phyloP scores from a whole-genome alignment of 2,797 vertebrate genomes.

The Glyptemys insculpta region DNA sequence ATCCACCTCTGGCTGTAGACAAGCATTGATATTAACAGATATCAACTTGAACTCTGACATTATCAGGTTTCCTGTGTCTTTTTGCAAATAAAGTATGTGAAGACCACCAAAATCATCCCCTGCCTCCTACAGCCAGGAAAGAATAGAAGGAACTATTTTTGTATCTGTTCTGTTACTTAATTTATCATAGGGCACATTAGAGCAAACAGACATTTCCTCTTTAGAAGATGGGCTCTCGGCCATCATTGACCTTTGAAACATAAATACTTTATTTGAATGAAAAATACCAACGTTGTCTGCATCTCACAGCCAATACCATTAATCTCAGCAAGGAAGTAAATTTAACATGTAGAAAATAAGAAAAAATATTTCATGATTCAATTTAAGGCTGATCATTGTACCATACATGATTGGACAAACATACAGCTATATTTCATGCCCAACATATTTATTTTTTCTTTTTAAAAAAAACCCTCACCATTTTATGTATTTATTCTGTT shows the following conservation, averaged over 20 bases:
- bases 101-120: neutral
- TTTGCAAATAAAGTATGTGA: neutral
- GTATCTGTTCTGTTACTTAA: fast-evolving
- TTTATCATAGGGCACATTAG: neutral
- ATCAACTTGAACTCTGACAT: fast-evolving
- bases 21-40: neutral
- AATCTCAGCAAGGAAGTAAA: conserved; percentile 4
- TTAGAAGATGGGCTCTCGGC: neutral
- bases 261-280: neutral
- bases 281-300: neutral
- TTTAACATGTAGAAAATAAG: conserved; percentile 38
- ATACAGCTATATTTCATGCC: neutral
- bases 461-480: neutral
- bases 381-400: neutral
- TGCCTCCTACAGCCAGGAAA: neutral
- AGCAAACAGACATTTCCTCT: neutral
- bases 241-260: neutral
- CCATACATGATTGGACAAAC: neutral
- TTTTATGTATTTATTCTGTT: conserved; percentile 4
- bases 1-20: neutral
- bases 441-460: neutral
- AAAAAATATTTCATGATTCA: conserved; percentile 23
- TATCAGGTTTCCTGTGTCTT: neutral
- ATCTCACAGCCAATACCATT: neutral
- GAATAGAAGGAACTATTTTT: neutral